phyloP scores from a whole-genome alignment of 2,797 vertebrate genomes.

The Jordanella pulchra region DNA sequence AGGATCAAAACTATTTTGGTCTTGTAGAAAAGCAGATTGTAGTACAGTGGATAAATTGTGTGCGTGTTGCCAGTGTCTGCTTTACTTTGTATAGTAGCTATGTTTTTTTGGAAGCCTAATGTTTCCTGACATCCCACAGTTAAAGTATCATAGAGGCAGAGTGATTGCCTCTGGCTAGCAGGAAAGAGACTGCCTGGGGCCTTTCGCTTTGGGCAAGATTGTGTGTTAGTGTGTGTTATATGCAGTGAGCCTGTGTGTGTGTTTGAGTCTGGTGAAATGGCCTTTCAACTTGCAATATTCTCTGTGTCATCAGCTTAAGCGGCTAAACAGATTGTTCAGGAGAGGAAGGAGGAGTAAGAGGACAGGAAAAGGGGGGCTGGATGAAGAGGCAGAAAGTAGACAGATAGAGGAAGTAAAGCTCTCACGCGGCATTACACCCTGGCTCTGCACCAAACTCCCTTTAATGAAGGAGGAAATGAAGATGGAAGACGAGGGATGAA shows the following conservation, averaged over 20 bases:
- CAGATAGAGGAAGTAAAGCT: slow-evolving; percentile 39
- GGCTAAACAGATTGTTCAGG: slow-evolving; percentile 73
- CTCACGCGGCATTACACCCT: slow-evolving; percentile 32
- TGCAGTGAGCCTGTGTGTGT: slow-evolving; percentile 41
- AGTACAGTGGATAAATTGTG: slow-evolving; percentile 23
- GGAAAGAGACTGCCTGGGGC: slow-evolving; percentile 84
- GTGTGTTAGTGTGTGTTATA: slow-evolving; percentile 41
- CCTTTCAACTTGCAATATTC: slow-evolving; percentile 78
- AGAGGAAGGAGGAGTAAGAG: slow-evolving; percentile 35
- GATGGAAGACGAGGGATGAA: slow-evolving; percentile 53
- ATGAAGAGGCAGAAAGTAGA: slow-evolving; percentile 24
- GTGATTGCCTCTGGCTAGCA: slow-evolving; percentile 84
- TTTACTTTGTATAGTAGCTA: slow-evolving; percentile 57
- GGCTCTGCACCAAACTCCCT: slow-evolving; percentile 39
- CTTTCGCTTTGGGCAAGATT: slow-evolving; percentile 81
- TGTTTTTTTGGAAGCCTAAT: slow-evolving; percentile 83
- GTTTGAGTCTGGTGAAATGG: slow-evolving; percentile 63
- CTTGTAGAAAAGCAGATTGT: slow-evolving; percentile 39
- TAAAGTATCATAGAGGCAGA: slow-evolving; percentile 85
- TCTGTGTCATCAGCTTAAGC: slow-evolving; percentile 80
- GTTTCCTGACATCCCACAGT: slow-evolving; percentile 87
- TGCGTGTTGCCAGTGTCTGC: slow-evolving; percentile 52
- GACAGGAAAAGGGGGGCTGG: slow-evolving; percentile 34
- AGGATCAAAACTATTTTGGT: slow-evolving; percentile 27
- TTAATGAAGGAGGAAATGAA: slow-evolving; percentile 71